phyloP scores from a whole-genome alignment of 2,888 invertebrate species.

The Lypha dubia region DNA sequence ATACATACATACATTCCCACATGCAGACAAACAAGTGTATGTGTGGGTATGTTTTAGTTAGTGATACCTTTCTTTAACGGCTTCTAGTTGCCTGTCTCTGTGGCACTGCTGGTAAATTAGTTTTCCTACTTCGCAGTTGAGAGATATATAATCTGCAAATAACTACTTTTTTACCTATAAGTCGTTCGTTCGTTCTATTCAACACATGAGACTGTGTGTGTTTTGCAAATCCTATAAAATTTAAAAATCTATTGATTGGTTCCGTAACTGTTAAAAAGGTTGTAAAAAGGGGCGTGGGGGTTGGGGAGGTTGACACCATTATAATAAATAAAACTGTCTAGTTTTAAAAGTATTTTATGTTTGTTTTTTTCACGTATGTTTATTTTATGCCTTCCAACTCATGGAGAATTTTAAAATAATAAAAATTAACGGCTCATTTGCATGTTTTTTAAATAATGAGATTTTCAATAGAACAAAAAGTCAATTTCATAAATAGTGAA shows the following conservation, averaged over 20 bases:
- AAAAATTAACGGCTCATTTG: background rate
- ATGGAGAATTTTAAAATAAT: background rate
- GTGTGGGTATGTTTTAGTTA: background rate
- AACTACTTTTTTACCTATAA: constrained; percentile 52
- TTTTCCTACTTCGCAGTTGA: background rate
- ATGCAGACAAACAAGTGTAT: background rate
- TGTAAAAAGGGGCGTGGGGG: too few relatives aligned
- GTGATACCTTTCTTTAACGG: constrained; percentile 21
- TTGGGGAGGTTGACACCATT: background rate
- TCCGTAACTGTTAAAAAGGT: constrained; percentile 1
- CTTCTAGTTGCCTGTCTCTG: constrained; percentile 1
- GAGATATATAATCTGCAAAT: constrained; percentile 30
- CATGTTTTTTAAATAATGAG: background rate
- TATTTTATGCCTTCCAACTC: background rate
- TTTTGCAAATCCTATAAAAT: constrained; percentile 53
- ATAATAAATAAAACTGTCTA: constrained; percentile 29
- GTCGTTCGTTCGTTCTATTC: constrained; percentile 3
- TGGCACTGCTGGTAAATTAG: constrained; percentile 4
- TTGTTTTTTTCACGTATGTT: constrained; percentile 1
- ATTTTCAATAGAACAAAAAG: background rate
- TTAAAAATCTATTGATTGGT: constrained; percentile 45
- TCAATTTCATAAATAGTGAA: background rate
- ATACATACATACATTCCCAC: too few relatives aligned
- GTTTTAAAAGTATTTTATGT: constrained; percentile 6
- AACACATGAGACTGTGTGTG: too few relatives aligned